Base-by-base conservation (phyloP, 2,888 invertebrate species). In the Ecdyonurus torrentis region DNA sequence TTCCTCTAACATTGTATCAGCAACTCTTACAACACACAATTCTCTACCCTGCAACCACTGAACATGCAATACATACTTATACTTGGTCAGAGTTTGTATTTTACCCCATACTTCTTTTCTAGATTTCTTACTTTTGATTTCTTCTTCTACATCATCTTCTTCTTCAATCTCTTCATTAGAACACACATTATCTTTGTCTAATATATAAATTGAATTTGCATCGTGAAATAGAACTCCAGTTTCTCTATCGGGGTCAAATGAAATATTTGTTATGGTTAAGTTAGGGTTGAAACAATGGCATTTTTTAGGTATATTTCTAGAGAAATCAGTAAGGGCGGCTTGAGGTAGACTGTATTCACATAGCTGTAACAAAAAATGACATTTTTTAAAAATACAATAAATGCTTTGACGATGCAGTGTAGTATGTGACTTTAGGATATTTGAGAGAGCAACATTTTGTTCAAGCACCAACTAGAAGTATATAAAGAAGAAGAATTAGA, bases 141-240 rank as follows among this genome's bases (percentile, higher is more conserved):
- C 37, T 15, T 37, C 37, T 15, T 37, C 37, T 37, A 10, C 37
- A 10, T 10, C 37, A 5, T 37, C 37, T 15, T 37, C 37, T 37
- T 37, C 37, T 37, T 10, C 37, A 37, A 37, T 37, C 15, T 37
- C 37, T 37, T 37, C 37, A 15, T 37, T 15, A 37, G 15, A 15
- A 37, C 37, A 37, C 37, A 81, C 80, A 73, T 78, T 76, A 52
- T 76, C 72, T 70, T 83, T 81, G 70, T 85, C 76, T 25, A 83
- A 72, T 25, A 83, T 74, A 73, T 83, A 82, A 58, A 91, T 80
- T 61, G 81, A 80, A 60, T 81, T 80, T 67, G 90, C 87, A 70
- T 91, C 89, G 65, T 87, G 83, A 62, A 89, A 74, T 18, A 91
- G 75, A 37, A 91, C 77, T 2, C 88, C 79, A 69, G 86, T 76